phyloP scores from a whole-genome alignment of 35 echinoderm and acorn worm species.

The Stichopus chloronotus region DNA sequence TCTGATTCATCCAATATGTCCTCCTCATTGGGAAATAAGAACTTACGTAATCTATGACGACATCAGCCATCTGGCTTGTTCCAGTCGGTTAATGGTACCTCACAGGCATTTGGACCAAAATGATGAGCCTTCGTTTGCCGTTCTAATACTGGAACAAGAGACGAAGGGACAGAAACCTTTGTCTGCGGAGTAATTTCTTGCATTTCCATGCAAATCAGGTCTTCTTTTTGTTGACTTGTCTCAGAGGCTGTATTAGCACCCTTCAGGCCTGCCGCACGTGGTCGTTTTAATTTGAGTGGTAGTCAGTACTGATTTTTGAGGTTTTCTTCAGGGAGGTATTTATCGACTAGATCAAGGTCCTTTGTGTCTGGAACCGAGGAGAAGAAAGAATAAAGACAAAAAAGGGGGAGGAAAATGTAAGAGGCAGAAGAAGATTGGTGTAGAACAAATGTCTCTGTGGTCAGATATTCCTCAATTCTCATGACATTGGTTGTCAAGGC shows the following conservation, averaged over 20 bases:
- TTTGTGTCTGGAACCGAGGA: neutral
- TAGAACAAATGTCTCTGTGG: no score
- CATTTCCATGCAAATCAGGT: neutral
- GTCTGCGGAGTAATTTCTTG: neutral
- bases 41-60: conserved; percentile 18
- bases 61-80: neutral
- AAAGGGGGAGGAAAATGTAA: neutral
- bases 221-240: neutral
- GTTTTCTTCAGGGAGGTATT: neutral
- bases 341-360: neutral
- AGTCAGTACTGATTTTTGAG: neutral
- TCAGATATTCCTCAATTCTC: neutral
- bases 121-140: neutral
- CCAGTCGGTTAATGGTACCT: conserved; percentile 3
- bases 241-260: neutral
- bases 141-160: no score
- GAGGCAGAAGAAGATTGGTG: no score
- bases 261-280: neutral
- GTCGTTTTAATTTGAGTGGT: neutral
- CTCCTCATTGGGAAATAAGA: neutral
- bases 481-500: neutral
- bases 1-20: conserved; percentile 18
- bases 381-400: neutral
- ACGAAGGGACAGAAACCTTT: neutral
- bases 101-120: neutral